phyloP scores from a whole-genome alignment of 2,888 invertebrate species.

The Mesorhabditis sp. region DNA sequence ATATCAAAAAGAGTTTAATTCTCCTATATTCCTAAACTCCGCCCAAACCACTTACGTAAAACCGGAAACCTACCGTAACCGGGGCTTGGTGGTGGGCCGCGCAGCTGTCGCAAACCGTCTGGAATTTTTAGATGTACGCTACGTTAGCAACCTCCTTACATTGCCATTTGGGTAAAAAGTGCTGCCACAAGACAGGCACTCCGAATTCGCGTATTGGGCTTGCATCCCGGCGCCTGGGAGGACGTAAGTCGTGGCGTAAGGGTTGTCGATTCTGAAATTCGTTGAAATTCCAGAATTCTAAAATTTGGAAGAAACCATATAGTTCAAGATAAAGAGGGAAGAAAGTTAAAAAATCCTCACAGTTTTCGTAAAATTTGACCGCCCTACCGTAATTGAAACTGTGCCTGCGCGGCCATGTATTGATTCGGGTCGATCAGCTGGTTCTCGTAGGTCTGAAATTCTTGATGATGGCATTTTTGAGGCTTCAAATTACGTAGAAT shows the following conservation, averaged over 20 bases:
- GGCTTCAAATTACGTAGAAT: too few relatives aligned
- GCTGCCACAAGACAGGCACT: constrained; percentile 5
- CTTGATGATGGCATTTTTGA: too few relatives aligned
- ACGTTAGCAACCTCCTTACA: too few relatives aligned
- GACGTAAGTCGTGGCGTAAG: background rate
- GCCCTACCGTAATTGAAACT: background rate
- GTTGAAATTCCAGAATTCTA: background rate
- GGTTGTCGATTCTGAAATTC: background rate
- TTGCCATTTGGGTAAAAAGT: too few relatives aligned
- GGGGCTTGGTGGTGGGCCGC: too few relatives aligned
- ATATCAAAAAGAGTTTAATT: too few relatives aligned
- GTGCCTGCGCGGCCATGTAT: background rate
- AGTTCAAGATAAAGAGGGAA: too few relatives aligned
- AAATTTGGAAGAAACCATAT: background rate
- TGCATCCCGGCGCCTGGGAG: background rate
- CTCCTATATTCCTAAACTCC: too few relatives aligned
- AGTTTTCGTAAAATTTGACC: background rate
- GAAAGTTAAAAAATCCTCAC: background rate
- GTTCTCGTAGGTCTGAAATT: background rate
- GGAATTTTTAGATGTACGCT: too few relatives aligned
- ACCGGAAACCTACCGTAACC: too few relatives aligned
- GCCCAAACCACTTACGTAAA: too few relatives aligned
- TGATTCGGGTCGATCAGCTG: background rate
- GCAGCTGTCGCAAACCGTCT: too few relatives aligned
- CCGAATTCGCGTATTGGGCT: background rate